Evolutionary conservation across 2,797 vertebrate genomes (phyloP), one percentile per base, ranked within the genome.

Genomic region (Amniataba percoides): DNA sequence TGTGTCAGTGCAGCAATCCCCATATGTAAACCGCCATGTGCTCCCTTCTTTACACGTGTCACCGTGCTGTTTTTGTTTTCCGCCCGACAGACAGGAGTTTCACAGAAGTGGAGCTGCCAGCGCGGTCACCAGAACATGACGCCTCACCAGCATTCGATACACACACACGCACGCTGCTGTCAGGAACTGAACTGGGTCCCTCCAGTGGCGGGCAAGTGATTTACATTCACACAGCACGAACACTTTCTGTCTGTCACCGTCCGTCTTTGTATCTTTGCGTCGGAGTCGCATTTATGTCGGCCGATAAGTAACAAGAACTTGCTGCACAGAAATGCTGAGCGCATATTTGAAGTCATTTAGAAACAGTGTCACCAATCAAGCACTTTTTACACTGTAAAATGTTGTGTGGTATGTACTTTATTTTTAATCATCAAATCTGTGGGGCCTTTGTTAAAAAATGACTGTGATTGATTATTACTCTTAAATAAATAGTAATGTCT

Each of bases 181-280:
- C 45, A 18, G 51, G 42, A 11, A 34, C 59, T 55, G 34, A 75
- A 21, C 55, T 4, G 62, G 11, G 25, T 62, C 66, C 48, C 27
- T 73, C 63, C 11, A 34, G 46, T n/a, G 66, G 42, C 59, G 21
- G 64, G 34, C n/a, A 60, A 48, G 34, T 49, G 48, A 63, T 67
- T 56, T 25, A 53, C 25, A 1, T 40, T 40, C 14, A 21, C 31
- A 48, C 39, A 16, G n/a, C 52, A 39, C 9, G 4, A n/a, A 23
- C 1, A 31, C n/a, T 42, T 15, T 6, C 39, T n/a, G 31, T 31
- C 27, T 31, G 27, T 31, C 27, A 31, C 5, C 5, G 27, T 31
- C 27, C 5, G 27, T 31, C 27, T 48, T 16, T 58, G 25, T n/a
- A 16, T n/a, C n/a, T 56, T 15, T 23, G 42, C 13, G 18, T 49